A percentile compares a stretch with the other conserved stretches of the same genome.
phyloP scores from a whole-genome alignment of 2,888 invertebrate genomes.

The Drosophila conformis region DNA sequence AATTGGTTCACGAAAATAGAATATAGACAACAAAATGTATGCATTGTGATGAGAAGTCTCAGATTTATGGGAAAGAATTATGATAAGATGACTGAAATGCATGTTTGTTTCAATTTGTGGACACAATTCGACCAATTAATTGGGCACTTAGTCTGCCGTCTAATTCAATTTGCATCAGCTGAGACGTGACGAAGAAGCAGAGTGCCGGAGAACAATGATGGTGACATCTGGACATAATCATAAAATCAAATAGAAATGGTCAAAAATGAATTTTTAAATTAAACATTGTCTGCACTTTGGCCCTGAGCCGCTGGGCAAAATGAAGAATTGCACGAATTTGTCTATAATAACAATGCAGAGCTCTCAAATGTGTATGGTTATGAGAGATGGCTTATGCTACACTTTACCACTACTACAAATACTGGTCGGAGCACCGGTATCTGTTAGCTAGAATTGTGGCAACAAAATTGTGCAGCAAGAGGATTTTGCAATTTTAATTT shows the following conservation, averaged over 20 bases:
- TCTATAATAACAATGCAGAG: conserved; percentile 44
- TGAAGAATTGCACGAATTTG: conserved; percentile 55
- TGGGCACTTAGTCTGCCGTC: conserved; percentile 21
- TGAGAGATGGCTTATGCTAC: conserved; percentile 54
- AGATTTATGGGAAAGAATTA: conserved; percentile 14
- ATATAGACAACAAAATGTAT: conserved; percentile 7
- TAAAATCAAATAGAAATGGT: conserved; percentile 31
- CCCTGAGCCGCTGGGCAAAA: not conserved
- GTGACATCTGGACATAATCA: not conserved
- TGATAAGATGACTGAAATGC: conserved; percentile 21
- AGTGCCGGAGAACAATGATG: not conserved
- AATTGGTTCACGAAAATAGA: conserved; percentile 7
- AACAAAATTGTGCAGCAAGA: conserved; percentile 59
- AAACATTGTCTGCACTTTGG: conserved; percentile 17
- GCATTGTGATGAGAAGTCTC: not conserved
- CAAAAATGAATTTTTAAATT: conserved; percentile 30
- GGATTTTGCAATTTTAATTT: conserved; percentile 78
- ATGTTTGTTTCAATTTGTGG: conserved; percentile 27
- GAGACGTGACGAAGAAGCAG: not conserved
- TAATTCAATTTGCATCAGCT: conserved; percentile 25
- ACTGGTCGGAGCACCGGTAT: conserved; percentile 22
- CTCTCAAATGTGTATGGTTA: conserved; percentile 64
- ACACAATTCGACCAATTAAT: conserved; percentile 43
- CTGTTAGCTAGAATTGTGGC: conserved; percentile 9
- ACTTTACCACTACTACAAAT: conserved; percentile 11